A percentile compares a stretch with the other conserved stretches of the same genome.
Evolutionary conservation across 2,888 invertebrate genomes (phyloP).

Genomic region (Parnassius glacialis): DNA sequence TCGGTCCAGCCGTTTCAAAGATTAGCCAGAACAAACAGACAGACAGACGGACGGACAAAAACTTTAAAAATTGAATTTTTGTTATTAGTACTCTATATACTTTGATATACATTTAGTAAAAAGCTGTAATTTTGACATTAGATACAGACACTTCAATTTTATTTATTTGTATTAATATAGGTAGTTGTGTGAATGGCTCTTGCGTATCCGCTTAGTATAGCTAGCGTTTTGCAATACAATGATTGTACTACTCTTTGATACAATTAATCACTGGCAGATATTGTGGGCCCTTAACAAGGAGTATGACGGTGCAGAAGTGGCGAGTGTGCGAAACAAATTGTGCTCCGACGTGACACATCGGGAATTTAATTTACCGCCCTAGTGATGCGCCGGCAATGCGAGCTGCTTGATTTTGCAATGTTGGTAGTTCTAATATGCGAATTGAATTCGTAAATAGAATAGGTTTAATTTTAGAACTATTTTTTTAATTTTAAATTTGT

Average conservation of each 20-base stretch:
- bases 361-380: constrained; percentile 47
- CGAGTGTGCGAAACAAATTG: constrained; percentile 53
- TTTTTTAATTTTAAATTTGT: neutral
- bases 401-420: neutral
- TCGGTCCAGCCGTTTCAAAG: too few relatives aligned
- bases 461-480: neutral
- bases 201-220: neutral
- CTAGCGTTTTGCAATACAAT: neutral
- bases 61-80: too few relatives aligned
- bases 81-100: too few relatives aligned
- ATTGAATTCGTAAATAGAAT: neutral
- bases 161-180: too few relatives aligned
- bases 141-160: too few relatives aligned
- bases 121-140: too few relatives aligned
- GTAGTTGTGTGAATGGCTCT: too few relatives aligned
- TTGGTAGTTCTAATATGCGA: neutral
- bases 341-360: constrained; percentile 48
- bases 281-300: constrained; percentile 13
- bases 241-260: neutral
- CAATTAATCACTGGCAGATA: constrained; percentile 20
- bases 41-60: too few relatives aligned
- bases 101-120: too few relatives aligned
- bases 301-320: constrained; percentile 37
- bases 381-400: constrained; percentile 9
- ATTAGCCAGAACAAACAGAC: too few relatives aligned